Percentiles rank a stretch among this genome's conserved stretches.
phyloP scores from a whole-genome alignment of 2,888 invertebrate genomes.

The Ichneumon xanthorius region DNA sequence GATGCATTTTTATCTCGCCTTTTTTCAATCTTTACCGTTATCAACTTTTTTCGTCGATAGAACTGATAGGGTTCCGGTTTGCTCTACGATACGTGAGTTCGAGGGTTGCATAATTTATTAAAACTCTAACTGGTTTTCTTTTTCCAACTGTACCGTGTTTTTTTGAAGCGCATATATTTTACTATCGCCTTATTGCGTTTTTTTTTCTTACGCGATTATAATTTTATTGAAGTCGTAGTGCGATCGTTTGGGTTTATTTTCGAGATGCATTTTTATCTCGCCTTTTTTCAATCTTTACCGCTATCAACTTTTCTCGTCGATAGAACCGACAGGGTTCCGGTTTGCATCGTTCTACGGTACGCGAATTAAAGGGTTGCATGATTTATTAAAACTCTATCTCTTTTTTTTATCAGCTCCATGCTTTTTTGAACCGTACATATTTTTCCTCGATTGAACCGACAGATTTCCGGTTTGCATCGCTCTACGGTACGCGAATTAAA shows the following conservation, averaged over 20 bases:
- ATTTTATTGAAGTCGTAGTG: too few relatives aligned
- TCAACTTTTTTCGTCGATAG: slow-evolving; percentile 10
- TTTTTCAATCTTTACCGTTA: not conserved
- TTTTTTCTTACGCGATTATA: not conserved
- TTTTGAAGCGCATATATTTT: too few relatives aligned
- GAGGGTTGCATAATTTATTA: not conserved
- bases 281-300: not conserved
- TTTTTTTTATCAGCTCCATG: not conserved
- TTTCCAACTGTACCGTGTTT: too few relatives aligned
- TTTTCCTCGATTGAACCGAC: not conserved
- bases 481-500: not conserved
- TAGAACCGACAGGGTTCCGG: not conserved
- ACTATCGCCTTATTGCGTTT: not conserved
- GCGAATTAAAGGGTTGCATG: not conserved
- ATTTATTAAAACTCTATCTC: not conserved
- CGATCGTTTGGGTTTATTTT: not conserved
- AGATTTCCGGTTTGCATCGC: not conserved
- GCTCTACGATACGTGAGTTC: not conserved
- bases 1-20: not conserved
- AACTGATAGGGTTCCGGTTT: not conserved
- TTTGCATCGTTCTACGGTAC: not conserved
- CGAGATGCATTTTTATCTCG: not conserved
- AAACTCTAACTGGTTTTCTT: not conserved
- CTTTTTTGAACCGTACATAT: too few relatives aligned
- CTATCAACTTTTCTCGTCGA: slow-evolving; percentile 11